A percentile compares a stretch with the other conserved stretches of the same genome.
Conservation (phyloP, 2,888 invertebrate genomes). For the Pemphredon lugubris region DNA sequence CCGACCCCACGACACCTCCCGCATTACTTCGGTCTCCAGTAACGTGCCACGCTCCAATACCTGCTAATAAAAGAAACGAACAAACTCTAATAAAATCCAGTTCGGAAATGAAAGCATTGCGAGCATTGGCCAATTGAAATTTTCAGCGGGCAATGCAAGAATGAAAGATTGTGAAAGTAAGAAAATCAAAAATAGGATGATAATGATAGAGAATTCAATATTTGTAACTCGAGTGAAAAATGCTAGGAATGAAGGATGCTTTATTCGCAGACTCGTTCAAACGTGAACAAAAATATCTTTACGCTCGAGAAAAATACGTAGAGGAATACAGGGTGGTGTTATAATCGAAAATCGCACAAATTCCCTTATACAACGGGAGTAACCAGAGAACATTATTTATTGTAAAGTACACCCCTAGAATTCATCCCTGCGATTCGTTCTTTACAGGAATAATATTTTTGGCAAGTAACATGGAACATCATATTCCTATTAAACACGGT, state of each 20-base stretch:
- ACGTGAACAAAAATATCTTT: conserved; percentile 33
- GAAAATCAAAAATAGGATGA: too few relatives aligned
- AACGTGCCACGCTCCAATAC: conserved; percentile 93
- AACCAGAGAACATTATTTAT: conserved; percentile 32
- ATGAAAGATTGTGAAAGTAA: neutral
- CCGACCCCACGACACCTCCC: conserved; percentile 76
- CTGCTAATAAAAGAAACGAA: conserved; percentile 81
- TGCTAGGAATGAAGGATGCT: conserved; percentile 48
- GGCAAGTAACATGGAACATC: conserved; percentile 55
- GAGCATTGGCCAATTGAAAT: neutral
- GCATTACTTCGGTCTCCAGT: conserved; percentile 88
- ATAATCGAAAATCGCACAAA: conserved; percentile 31
- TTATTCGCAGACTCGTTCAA: conserved; percentile 46
- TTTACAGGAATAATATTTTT: conserved; percentile 51
- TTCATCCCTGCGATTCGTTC: conserved; percentile 8
- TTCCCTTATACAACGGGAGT: conserved; percentile 34
- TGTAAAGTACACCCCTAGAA: conserved; percentile 25
- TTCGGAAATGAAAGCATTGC: conserved; percentile 24
- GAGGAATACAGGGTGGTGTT: conserved; percentile 56
- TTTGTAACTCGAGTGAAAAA: neutral
- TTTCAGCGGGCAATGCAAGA: too few relatives aligned
- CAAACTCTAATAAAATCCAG: conserved; percentile 39
- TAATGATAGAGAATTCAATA: too few relatives aligned
- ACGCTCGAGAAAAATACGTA: conserved; percentile 32
- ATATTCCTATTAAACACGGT: conserved; percentile 29